Evolutionary conservation across 2,113 vertebrate species (phyloP), one percentile per base, ranked within the genome.

Genomic region (Procavia capensis): DNA sequence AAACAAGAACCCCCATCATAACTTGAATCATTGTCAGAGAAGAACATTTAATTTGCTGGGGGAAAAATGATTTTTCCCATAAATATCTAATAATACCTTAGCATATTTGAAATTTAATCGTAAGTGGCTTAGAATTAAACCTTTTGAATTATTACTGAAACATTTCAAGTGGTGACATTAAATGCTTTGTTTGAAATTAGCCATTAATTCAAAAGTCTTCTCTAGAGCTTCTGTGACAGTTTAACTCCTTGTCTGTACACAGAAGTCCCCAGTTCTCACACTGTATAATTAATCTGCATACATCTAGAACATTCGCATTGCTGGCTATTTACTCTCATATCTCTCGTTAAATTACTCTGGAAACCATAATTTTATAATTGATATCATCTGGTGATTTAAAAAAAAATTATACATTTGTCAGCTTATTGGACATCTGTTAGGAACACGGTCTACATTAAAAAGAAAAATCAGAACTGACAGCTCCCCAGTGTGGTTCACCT

Each of bases 111-210:
- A 98, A 98, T 98, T 97, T 98, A 97, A 98, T 97, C 94, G 84
- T 98, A 97, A 98, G 97, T 97, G 96, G 96, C 94, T 98, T 95
- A 97, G 96, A 98, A 98, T 98, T 98, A 98, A 98, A 98, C 97
- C 96, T 89, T 97, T 95, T 98, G 97, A 98, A 98, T 98, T 98
- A 96, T 97, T 96, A 96, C 97, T 97, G 98, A 98, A 97, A 98
- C 98, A 98, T 98, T 95, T 97, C 94, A 97, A 96, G 92, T 78
- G 94, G 85, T 80, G 91, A 93, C 86, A 93, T 90, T 95, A 90
- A 92, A 98, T 92, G 85, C 95, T 95, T 94, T 97, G 95, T 91
- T 96, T 96, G 96, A 90, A 90, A 97, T 98, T 97, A 97, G 96
- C 90, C 97, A 93, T 90, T 95, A 97, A 85, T 81, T 90, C 93